Conservation (phyloP, 1,140 invertebrate genomes). For the Trissolcus basalis region DNA sequence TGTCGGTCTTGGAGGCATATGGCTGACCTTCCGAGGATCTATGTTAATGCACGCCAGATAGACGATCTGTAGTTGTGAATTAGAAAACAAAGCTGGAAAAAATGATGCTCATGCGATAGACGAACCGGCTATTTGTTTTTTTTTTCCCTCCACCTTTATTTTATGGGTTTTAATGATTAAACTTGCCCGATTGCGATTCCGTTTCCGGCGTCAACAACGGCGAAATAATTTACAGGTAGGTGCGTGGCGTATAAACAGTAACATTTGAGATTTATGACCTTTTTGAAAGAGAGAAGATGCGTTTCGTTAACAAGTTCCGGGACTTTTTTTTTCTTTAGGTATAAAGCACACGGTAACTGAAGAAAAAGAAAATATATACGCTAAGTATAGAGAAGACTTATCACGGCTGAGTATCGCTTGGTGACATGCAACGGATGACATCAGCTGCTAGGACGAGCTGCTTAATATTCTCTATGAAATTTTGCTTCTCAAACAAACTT, state of each 20-base stretch:
- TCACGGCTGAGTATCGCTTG: constrained; percentile 14
- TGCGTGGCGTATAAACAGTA: constrained; percentile 10
- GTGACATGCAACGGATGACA: constrained; percentile 20
- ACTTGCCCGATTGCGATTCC: constrained; percentile 6
- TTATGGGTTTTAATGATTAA: constrained; percentile 21
- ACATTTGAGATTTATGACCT: constrained; percentile 13
- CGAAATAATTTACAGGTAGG: constrained; percentile 32
- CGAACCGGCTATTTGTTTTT: background rate
- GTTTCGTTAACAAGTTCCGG: constrained; percentile 46
- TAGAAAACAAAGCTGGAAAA: constrained; percentile 44
- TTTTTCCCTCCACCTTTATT: constrained; percentile 5
- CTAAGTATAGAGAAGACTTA: constrained; percentile 20
- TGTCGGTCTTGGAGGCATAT: constrained; percentile 32
- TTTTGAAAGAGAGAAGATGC: constrained; percentile 20
- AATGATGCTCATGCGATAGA: constrained; percentile 22
- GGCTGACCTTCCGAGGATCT: constrained; percentile 28
- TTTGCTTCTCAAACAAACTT: constrained; percentile 14
- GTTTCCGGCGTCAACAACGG: constrained; percentile 8
- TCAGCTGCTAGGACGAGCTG: constrained; percentile 13
- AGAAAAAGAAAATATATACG: too few relatives aligned
- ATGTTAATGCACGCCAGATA: constrained; percentile 46
- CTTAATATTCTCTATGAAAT: constrained; percentile 46
- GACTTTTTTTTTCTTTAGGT: constrained; percentile 37
- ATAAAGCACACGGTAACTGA: constrained; percentile 16
- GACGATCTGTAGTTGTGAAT: constrained; percentile 36